Base-by-base conservation (phyloP, 2,888 invertebrate species). In the Drosophila mayaguana region DNA sequence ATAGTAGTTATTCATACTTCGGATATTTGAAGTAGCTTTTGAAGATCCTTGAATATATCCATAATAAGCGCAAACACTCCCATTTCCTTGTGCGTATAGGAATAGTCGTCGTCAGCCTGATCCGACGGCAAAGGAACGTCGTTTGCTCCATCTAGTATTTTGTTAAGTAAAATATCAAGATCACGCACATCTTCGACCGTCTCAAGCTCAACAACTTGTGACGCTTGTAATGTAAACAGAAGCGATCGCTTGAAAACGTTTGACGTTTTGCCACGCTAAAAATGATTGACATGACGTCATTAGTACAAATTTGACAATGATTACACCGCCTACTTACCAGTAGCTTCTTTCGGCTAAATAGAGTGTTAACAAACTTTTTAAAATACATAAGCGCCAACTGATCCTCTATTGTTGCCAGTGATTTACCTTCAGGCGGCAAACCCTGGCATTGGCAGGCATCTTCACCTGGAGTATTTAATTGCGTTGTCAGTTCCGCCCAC, bases 161-260 rank as follows among this genome's bases (percentile, higher is more conserved):
- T 78, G 3, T 65, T 77, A 22, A 92, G 66, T 45, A 91, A 42
- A 36, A 76, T 78, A 67, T 92, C 92, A 56, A 92, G 71, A 75
- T 92, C 92, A 20, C 92, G 88, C 12, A 87, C 87, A 80, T 92
- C 92, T 45, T 75, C 25, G 16, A 85, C 64, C 9, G 57, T 18
- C 42, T 91, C 84, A 45, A 92, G 67, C 28, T 86, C 77, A 4
- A 88, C 81, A 7, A 92, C 38, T 53, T 92, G 83, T n/a, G 68
- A 62, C 12, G 83, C 60, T 36, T 67, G 45, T 54, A 91, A 56
- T 42, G 83, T 77, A 51, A 92, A 89, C 6, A 80, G 8, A 9
- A 92, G 3, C 36, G 84, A 76, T 22, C 90, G 82, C 45, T 85
- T 80, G 61, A 78, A 88, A 22, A 68, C 32, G 36, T 68, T 40